Evolutionary conservation across 2,888 invertebrate genomes (phyloP).

Genomic region (Chloroclysta siterata): DNA sequence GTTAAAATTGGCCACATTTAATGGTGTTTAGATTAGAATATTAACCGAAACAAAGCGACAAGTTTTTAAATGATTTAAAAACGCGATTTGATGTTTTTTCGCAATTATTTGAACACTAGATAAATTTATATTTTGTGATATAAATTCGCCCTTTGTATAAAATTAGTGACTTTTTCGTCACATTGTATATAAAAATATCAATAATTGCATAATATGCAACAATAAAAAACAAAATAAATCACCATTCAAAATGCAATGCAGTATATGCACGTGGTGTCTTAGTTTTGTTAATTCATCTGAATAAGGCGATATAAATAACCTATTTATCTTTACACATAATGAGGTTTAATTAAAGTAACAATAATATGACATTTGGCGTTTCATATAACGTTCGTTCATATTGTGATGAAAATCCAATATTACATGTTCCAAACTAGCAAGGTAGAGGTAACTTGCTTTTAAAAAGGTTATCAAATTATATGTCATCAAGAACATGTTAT

Average conservation of each 20-base stretch:
- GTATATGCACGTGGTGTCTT: conserved; percentile 78
- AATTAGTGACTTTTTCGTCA: conserved; percentile 31
- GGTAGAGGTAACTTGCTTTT: conserved; percentile 13
- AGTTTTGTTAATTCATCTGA: conserved; percentile 56
- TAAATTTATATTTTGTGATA: conserved; percentile 52
- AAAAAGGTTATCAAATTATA: conserved; percentile 22
- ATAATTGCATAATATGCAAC: conserved; percentile 62
- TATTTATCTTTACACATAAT: conserved; percentile 67
- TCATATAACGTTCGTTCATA: conserved; percentile 45
- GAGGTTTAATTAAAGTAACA: conserved; percentile 68
- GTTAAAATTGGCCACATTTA: conserved; percentile 39
- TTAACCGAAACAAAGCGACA: conserved; percentile 31
- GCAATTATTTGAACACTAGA: conserved; percentile 37
- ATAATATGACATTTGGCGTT: conserved; percentile 76
- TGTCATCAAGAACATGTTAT: conserved; percentile 29
- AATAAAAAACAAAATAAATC: conserved; percentile 57
- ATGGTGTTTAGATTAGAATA: conserved; percentile 22
- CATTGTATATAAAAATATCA: conserved; percentile 51
- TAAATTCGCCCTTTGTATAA: conserved; percentile 50
- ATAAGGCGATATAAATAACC: conserved; percentile 76
- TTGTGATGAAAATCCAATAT: conserved; percentile 57
- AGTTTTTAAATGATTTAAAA: conserved; percentile 23
- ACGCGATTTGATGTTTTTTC: conserved; percentile 31
- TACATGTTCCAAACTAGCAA: conserved; percentile 28
- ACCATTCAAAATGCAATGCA: conserved; percentile 78